These are phyloP conservation scores for Leguminivora glycinivorella DNA, from an alignment of 1,140 invertebrate species.

Conservation along the genomic window DNA sequence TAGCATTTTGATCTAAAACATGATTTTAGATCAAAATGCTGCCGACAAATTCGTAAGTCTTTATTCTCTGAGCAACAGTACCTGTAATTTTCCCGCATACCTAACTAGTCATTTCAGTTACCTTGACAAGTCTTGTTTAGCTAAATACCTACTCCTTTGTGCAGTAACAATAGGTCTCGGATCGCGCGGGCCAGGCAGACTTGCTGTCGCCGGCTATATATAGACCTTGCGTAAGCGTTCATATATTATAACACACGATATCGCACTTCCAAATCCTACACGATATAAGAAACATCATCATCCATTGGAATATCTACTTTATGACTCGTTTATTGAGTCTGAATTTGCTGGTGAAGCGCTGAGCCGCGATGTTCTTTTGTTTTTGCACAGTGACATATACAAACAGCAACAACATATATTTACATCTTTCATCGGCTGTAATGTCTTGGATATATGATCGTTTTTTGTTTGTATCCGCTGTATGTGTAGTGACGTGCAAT, in stretches of 20 bases:
- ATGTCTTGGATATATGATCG: not conserved
- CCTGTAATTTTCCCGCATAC: not conserved
- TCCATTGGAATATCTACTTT: not conserved
- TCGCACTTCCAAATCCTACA: not conserved
- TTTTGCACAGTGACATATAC: conserved; percentile 19
- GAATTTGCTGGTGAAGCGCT: not conserved
- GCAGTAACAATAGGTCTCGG: conserved; percentile 5
- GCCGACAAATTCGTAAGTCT: not conserved
- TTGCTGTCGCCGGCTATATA: conserved; percentile 39
- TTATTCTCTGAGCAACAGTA: not conserved
- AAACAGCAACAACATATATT: not conserved
- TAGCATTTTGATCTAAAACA: not conserved
- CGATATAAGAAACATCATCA: not conserved
- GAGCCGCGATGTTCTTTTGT: not conserved
- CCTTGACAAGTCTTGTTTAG: conserved; percentile 4
- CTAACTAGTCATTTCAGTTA: not conserved
- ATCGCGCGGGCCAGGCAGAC: conserved; percentile 32
- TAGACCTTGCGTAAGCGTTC: conserved; percentile 39
- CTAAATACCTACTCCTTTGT: conserved; percentile 26
- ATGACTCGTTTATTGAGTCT: not conserved
- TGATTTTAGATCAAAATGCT: no score
- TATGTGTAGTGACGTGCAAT: conserved; percentile 2
- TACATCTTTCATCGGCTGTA: not conserved
- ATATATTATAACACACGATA: conserved; percentile 6
- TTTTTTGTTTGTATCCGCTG: not conserved